These are phyloP conservation scores for Geopemphigus sp. DNA, from an alignment of 1,140 invertebrate genomes.

Conservation along the genomic window DNA sequence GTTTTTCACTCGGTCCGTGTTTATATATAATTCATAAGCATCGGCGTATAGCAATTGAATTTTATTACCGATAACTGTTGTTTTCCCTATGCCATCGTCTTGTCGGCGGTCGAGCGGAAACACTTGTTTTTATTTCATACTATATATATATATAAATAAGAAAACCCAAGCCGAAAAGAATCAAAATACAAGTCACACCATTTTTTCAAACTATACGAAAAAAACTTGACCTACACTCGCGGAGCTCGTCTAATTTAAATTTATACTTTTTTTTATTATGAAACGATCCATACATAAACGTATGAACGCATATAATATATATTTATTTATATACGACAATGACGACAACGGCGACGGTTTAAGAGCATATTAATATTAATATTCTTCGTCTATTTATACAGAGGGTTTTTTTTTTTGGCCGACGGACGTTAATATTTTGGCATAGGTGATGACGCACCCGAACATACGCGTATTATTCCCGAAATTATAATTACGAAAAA, in stretches of 20 bases:
- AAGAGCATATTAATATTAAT: slow-evolving; percentile 8
- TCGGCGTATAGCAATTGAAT: slow-evolving; percentile 7
- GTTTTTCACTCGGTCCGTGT: background rate
- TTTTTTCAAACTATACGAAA: background rate
- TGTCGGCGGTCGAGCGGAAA: background rate
- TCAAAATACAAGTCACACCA: slow-evolving; percentile 20
- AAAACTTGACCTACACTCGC: slow-evolving; percentile 1
- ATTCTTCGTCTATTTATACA: slow-evolving; percentile 29
- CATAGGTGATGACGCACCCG: background rate
- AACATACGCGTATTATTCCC: background rate
- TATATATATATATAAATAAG: background rate
- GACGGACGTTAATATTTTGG: slow-evolving; percentile 14
- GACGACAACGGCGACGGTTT: background rate
- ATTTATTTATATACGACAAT: too few species aligned
- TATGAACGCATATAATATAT: background rate
- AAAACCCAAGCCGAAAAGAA: background rate
- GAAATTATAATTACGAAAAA: slow-evolving; percentile 9
- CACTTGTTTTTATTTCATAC: slow-evolving; percentile 22
- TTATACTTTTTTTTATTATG: background rate
- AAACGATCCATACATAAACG: background rate
- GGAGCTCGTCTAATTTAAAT: too few species aligned
- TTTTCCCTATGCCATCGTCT: background rate
- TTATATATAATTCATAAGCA: slow-evolving; percentile 41
- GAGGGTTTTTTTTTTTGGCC: slow-evolving; percentile 5
- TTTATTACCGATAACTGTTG: slow-evolving; percentile 35